These are phyloP conservation scores for Sminthopsis crassicaudata DNA, from an alignment of 2,113 vertebrate genomes.

Conservation along the genomic window DNA sequence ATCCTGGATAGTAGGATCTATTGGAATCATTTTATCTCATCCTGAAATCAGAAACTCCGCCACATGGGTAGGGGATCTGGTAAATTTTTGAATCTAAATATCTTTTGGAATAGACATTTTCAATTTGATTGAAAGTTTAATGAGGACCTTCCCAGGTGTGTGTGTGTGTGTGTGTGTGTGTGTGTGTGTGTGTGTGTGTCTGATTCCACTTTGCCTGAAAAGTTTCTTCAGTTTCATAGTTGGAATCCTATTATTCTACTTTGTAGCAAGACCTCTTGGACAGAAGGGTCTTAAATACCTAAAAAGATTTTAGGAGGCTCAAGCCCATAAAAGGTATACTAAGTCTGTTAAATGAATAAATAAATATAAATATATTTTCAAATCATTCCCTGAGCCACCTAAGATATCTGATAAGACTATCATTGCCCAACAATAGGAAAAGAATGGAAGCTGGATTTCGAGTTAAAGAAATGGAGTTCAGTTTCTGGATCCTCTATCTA, in stretches of 20 bases:
- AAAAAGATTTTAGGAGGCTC: not conserved
- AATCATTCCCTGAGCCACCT: not conserved
- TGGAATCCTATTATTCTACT: not conserved
- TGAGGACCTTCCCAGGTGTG: not conserved
- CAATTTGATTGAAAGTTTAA: not conserved
- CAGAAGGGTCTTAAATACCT: not conserved
- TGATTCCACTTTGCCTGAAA: not conserved
- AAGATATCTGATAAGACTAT: not conserved
- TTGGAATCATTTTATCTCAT: slow-evolving; percentile 8
- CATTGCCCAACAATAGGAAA: not conserved
- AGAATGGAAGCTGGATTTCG: not conserved
- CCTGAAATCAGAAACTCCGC: slow-evolving; percentile 45
- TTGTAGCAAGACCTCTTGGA: not conserved
- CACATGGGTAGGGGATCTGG: not conserved
- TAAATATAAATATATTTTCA: not conserved
- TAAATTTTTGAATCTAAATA: slow-evolving; percentile 3
- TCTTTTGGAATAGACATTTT: not conserved
- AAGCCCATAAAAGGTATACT: not conserved
- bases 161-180: not conserved
- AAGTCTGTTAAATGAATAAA: not conserved
- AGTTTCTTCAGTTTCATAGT: slow-evolving; percentile 10
- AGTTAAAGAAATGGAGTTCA: not conserved
- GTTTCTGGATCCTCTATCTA: not conserved
- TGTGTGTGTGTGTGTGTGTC: too few species aligned
- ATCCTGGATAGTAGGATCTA: slow-evolving; percentile 19